A percentile compares a stretch with the other conserved stretches of the same genome.
These are phyloP conservation scores for Spodoptera exigua DNA, from an alignment of 2,888 invertebrate genomes.

Conservation along the genomic window DNA sequence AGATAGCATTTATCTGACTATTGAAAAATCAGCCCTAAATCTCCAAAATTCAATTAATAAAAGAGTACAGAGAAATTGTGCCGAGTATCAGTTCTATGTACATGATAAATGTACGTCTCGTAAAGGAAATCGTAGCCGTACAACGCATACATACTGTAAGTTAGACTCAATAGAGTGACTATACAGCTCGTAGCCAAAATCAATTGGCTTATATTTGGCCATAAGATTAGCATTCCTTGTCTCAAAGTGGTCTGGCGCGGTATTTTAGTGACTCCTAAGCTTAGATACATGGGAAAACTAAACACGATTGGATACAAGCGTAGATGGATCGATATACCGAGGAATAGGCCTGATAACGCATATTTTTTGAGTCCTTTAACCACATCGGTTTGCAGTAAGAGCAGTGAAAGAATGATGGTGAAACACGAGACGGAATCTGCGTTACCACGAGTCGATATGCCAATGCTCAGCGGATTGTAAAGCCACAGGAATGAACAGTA, in stretches of 20 bases:
- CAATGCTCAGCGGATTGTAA: constrained; percentile 97
- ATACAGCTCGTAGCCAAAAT: constrained; percentile 90
- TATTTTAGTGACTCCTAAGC: constrained; percentile 78
- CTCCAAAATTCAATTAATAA: too few species aligned
- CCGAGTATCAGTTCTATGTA: constrained; percentile 95
- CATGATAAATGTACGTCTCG: constrained; percentile 97
- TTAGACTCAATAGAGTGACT: constrained; percentile 89
- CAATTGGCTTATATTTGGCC: constrained; percentile 92
- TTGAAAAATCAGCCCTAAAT: too few species aligned
- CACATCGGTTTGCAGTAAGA: constrained; percentile 88
- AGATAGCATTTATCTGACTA: too few species aligned
- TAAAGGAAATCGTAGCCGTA: constrained; percentile 97
- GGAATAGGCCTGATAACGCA: constrained; percentile 92
- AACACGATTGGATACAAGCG: constrained; percentile 97
- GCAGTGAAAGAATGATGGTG: constrained; percentile 93
- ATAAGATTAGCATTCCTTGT: constrained; percentile 78
- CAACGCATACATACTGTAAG: constrained; percentile 91
- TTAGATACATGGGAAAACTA: constrained; percentile 93
- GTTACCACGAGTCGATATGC: constrained; percentile 98
- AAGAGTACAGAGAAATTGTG: constrained; percentile 99
- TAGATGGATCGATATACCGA: constrained; percentile 97
- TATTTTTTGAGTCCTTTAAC: constrained; percentile 74
- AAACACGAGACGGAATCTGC: constrained; percentile 97
- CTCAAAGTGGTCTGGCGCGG: constrained; percentile 69
- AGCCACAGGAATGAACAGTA: constrained; percentile 92